Base-by-base conservation (phyloP, 1,140 invertebrate genomes). In the Conus ventricosus region DNA sequence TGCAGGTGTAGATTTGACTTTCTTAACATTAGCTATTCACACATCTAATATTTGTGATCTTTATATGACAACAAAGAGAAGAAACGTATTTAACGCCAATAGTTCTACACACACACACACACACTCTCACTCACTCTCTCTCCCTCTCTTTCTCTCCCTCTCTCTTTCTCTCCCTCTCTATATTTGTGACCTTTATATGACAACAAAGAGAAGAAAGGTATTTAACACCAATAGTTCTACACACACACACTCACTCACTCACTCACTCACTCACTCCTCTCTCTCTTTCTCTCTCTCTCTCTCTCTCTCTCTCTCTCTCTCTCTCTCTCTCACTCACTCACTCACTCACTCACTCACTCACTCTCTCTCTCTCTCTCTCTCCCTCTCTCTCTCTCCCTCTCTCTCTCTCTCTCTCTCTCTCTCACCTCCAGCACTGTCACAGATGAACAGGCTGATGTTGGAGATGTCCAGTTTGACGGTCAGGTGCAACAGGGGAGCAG, bases 391-490 rank as follows among this genome's bases (percentile, higher is more conserved):
- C 27, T 23, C 53, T 82, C 80, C 4, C 71, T 60, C 57, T 39
- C 39, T 39, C 39, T 39, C 53, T 8, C 80, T 8, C 53, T 15
- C 53, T 83, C 81, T 83, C 39, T 53, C 51, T 57, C 6, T 5
- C 94, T 94, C 95, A 97, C 96, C 95, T 94, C 96, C 96, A 90
- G 96, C 96, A 93, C 96, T 96, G 23, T 96, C 96, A 84, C 96
- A 96, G 71, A 96, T 95, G 91, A 97, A 97, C 27, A 96, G 89
- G 95, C 97, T 97, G 7, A 96, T 96, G 92, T 97, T 96, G 6
- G 96, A 96, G 15, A 96, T 90, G 92, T 96, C 96, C 17, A 97
- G 92, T 76, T 92, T 92, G 85, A 93, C 8, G 5, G 39, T n/a
- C 23, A 87, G 7, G 20, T 87, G 85, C 85, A 75, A 25, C 76